These are phyloP conservation scores for Nerophis ophidion DNA, from an alignment of 2,113 vertebrate species.

Conservation along the genomic window DNA sequence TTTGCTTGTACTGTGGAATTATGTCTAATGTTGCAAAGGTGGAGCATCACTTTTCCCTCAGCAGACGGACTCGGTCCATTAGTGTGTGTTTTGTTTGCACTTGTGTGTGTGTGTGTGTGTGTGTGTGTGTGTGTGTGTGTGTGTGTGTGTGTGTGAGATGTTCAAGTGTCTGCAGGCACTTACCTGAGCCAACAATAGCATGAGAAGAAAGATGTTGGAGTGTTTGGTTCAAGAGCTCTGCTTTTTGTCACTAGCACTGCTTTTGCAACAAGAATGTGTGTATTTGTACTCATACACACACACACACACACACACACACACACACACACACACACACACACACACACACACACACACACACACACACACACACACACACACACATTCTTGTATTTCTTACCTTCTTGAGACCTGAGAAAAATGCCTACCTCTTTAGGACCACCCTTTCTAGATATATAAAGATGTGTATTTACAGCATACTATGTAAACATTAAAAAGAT, in stretches of 20 bases:
- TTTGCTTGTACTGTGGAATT: no score
- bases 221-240: constrained; percentile 2
- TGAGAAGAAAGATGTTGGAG: constrained; percentile 16
- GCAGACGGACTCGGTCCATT: constrained; percentile 29
- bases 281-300: background rate
- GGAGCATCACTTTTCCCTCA: constrained; percentile 11
- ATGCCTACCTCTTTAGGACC: no score
- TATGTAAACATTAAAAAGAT: no score
- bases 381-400: no score
- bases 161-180: constrained; percentile 5
- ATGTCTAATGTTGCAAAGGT: background rate
- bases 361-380: no score
- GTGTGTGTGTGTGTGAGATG: background rate
- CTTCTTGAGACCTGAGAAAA: no score
- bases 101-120: background rate
- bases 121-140: background rate
- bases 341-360: no score
- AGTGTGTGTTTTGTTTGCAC: constrained; percentile 9
- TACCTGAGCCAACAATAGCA: constrained; percentile 4
- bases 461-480: no score
- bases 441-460: no score
- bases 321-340: no score
- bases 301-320: constrained; percentile 17
- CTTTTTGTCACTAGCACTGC: background rate
- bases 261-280: background rate